Conservation (phyloP, 2,797 vertebrate genomes). For the Mus spretus region DNA sequence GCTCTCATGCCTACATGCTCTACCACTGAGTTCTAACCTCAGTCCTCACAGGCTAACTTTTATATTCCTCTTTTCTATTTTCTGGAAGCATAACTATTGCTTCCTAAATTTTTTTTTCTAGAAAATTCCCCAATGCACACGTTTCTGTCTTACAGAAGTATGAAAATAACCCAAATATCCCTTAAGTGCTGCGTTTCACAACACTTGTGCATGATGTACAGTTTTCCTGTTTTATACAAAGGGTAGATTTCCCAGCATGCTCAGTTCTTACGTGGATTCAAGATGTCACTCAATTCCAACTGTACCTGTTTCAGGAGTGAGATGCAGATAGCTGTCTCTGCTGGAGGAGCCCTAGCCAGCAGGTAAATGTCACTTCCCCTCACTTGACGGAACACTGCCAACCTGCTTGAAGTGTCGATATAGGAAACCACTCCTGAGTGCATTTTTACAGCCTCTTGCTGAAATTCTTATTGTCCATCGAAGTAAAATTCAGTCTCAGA, state of each 20-base stretch:
- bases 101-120: conserved; percentile 21
- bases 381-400: background rate
- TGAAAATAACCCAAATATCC: background rate
- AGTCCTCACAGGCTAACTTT: background rate
- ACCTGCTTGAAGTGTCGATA: background rate
- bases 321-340: background rate
- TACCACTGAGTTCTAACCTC: background rate
- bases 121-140: background rate
- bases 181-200: background rate
- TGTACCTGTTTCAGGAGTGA: background rate
- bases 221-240: background rate
- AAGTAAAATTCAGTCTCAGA: conserved; percentile 58
- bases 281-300: background rate
- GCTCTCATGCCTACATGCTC: background rate
- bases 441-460: conserved; percentile 1
- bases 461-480: conserved; percentile 3
- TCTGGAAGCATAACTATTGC: background rate
- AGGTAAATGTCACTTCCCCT: background rate
- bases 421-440: conserved; percentile 2
- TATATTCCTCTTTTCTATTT: conserved; percentile 13
- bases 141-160: conserved; percentile 16
- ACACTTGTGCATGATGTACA: background rate
- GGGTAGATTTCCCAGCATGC: background rate
- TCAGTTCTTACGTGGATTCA: background rate
- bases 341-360: background rate